Evolutionary conservation across 2,888 invertebrate species (phyloP).

Genomic region (Sarcophaga subvicina): DNA sequence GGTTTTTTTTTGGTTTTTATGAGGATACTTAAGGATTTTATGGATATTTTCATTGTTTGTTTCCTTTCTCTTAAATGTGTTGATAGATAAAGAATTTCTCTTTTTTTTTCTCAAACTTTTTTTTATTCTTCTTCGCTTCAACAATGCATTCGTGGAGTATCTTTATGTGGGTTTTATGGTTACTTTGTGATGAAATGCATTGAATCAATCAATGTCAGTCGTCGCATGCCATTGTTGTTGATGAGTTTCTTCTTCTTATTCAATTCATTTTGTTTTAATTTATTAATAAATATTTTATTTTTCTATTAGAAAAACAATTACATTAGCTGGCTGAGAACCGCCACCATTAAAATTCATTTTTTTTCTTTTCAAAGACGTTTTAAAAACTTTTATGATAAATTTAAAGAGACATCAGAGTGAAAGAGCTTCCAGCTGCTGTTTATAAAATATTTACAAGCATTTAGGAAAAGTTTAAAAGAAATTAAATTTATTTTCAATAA

Average conservation of each 20-base stretch:
- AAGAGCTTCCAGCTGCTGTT: neutral
- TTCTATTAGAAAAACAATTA: neutral
- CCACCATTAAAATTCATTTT: neutral
- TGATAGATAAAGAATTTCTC: slow-evolving; percentile 16
- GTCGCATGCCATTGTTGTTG: slow-evolving; percentile 28
- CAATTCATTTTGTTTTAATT: neutral
- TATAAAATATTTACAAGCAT: no score
- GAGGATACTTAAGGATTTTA: slow-evolving; percentile 49
- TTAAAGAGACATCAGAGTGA: neutral
- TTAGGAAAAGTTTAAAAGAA: no score
- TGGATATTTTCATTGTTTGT: slow-evolving; percentile 2
- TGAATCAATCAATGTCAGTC: slow-evolving; percentile 53
- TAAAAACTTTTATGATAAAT: neutral
- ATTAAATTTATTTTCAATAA: no score
- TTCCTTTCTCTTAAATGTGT: slow-evolving; percentile 30
- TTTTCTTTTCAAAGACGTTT: neutral
- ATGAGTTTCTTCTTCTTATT: neutral
- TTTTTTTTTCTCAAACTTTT: neutral
- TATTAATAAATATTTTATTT: neutral
- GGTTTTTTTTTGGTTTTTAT: slow-evolving; percentile 19
- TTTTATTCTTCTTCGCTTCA: neutral
- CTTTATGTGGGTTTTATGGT: neutral
- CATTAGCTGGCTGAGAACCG: neutral
- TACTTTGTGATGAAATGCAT: slow-evolving; percentile 27
- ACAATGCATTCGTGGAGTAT: slow-evolving; percentile 17